Base-by-base conservation (phyloP, 2,113 vertebrate genomes). In the Corapipo altera region DNA sequence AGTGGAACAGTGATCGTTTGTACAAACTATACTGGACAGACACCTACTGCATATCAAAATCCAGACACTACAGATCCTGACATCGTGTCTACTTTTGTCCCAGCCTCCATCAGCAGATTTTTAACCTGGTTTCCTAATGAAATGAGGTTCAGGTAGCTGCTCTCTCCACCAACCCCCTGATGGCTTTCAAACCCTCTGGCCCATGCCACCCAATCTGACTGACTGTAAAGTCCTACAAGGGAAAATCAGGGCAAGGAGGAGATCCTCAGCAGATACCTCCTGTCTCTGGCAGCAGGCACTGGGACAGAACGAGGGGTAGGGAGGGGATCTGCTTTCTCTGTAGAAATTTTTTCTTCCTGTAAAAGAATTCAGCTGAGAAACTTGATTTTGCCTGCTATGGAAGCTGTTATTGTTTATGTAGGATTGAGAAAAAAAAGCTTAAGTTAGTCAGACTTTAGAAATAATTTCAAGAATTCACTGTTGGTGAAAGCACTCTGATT, bases 81-180 rank as follows among this genome's bases (percentile, higher is more conserved):
- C 94, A 64, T 27, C 46, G 73, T 2, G 0, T 85, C 89, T 95
- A 83, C 89, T 95, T 95, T 91, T 96, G 88, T 96, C 89, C 79
- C 73, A 65, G 85, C 66, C 87, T 82, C 72, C 79, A 93, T 96
- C 87, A 91, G 94, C 92, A 95, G 73, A 70, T 81, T 93, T 95
- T 83, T 84, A 95, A 91, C 95, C 93, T 61, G 84, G 32, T 94
- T 96, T 93, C 80, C 61, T 72, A 57, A 91, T 1, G 32, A 78
- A 92, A 91, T 35, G 74, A 83, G 61, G 86, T 48, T 92, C 80
- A 52, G 39, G 69, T 81, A 65, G 52, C 65, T 87, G 44, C 0
- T 3, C 27, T 88, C 8, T 66, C 52, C 4, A 4, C 33, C 80
- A 89, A 14, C 39, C 39, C 10, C 59, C 33, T 2, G 3, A 10